A percentile compares a stretch with the other conserved stretches of the same genome.
Conservation (phyloP, 2,888 invertebrate genomes). For the Callimorpha dominula region DNA sequence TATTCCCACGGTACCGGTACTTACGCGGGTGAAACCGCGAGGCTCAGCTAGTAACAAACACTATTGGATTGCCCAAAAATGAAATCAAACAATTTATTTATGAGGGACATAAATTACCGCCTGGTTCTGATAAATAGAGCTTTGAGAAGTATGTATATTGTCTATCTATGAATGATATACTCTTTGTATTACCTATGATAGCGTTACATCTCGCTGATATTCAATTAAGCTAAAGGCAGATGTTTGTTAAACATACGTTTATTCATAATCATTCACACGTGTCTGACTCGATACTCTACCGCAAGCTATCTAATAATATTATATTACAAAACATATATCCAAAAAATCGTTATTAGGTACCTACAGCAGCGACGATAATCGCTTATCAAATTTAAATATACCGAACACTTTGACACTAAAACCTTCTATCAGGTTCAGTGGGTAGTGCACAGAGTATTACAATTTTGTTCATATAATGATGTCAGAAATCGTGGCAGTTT, state of each 20-base stretch:
- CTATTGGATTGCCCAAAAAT: neutral
- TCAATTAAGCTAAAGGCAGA: neutral
- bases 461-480: neutral
- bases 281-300: neutral
- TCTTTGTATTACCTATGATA: too few species aligned
- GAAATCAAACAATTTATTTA: neutral
- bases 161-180: too few species aligned
- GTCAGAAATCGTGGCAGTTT: neutral
- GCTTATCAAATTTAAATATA: neutral
- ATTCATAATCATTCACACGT: neutral
- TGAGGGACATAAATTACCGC: neutral
- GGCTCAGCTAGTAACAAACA: too few species aligned
- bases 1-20: too few species aligned
- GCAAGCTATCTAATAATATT: neutral
- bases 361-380: too few species aligned
- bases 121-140: too few species aligned
- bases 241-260: neutral
- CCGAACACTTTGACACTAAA: neutral
- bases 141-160: too few species aligned
- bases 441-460: neutral
- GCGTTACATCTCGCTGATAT: neutral
- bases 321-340: neutral
- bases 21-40: too few species aligned
- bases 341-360: neutral
- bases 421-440: neutral